A percentile compares a stretch with the other conserved stretches of the same genome.
Evolutionary conservation across 2,797 vertebrate genomes (phyloP).

Genomic region (Leptatherina wallacei): DNA sequence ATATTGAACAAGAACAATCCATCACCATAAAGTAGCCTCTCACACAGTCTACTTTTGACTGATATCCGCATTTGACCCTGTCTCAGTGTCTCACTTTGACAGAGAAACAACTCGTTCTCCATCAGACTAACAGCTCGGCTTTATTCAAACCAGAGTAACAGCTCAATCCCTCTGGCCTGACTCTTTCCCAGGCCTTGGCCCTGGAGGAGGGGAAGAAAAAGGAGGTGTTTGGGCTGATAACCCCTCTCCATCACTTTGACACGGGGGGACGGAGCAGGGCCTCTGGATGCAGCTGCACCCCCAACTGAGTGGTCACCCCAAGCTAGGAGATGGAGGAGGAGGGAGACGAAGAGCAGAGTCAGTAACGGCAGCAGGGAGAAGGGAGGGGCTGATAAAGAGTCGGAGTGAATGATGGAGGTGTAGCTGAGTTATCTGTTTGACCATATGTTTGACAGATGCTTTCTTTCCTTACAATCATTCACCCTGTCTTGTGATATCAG

Average conservation of each 20-base stretch:
- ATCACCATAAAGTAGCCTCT: slow-evolving; percentile 37
- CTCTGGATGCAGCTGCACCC: slow-evolving; percentile 41
- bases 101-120: slow-evolving; percentile 26
- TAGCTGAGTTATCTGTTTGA: slow-evolving; percentile 53
- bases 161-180: slow-evolving; percentile 31
- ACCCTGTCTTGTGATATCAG: slow-evolving; percentile 56
- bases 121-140: slow-evolving; percentile 37
- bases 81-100: slow-evolving; percentile 33
- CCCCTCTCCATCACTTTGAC: slow-evolving; percentile 71
- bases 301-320: slow-evolving; percentile 19
- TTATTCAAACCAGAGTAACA: slow-evolving; percentile 45
- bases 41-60: slow-evolving; percentile 18
- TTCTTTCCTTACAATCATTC: slow-evolving; percentile 60
- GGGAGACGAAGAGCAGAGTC: slow-evolving; percentile 22
- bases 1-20: slow-evolving; percentile 33
- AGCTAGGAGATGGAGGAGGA: slow-evolving; percentile 22
- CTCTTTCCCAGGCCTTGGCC: slow-evolving; percentile 50
- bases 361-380: slow-evolving; percentile 7
- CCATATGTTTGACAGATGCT: slow-evolving; percentile 62
- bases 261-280: slow-evolving; percentile 34
- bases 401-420: slow-evolving; percentile 56
- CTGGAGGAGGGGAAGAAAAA: slow-evolving; percentile 44
- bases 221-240: slow-evolving; percentile 69
- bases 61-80: slow-evolving; percentile 30
- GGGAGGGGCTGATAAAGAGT: slow-evolving; percentile 43